These are phyloP conservation scores for Scortum barcoo DNA, from an alignment of 2,113 vertebrate genomes.

Conservation along the genomic window DNA sequence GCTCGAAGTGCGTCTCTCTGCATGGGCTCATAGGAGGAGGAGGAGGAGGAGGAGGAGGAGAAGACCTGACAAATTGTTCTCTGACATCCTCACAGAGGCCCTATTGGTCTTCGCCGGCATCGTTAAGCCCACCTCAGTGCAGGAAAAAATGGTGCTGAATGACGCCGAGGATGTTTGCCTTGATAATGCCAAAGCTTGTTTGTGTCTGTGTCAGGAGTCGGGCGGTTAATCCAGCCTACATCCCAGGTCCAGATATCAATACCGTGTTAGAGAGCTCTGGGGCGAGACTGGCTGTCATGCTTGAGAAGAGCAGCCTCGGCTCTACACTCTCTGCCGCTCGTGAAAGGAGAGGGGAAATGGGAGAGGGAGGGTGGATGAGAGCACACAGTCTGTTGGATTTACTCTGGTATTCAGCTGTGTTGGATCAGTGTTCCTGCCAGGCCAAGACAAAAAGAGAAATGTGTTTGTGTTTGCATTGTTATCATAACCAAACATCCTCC, in stretches of 20 bases:
- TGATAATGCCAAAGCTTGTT: slow-evolving; percentile 65
- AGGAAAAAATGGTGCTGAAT: slow-evolving; percentile 38
- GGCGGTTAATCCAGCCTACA: slow-evolving; percentile 61
- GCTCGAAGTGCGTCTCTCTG: background rate
- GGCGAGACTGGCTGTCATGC: slow-evolving; percentile 66
- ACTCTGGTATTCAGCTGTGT: slow-evolving; percentile 48
- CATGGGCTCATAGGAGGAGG: background rate
- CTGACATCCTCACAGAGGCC: slow-evolving; percentile 39
- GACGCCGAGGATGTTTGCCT: slow-evolving; percentile 50
- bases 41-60: slow-evolving; percentile 4
- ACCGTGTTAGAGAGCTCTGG: slow-evolving; percentile 52
- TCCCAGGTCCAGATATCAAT: slow-evolving; percentile 64
- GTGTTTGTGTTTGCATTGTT: slow-evolving; percentile 34
- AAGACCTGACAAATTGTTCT: slow-evolving; percentile 39
- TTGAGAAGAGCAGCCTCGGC: slow-evolving; percentile 55
- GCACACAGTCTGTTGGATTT: slow-evolving; percentile 50
- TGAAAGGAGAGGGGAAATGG: slow-evolving; percentile 31
- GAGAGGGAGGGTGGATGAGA: slow-evolving; percentile 15
- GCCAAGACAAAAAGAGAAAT: slow-evolving; percentile 24
- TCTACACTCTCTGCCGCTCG: slow-evolving; percentile 40
- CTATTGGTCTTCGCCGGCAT: background rate
- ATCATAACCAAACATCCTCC: slow-evolving; percentile 44
- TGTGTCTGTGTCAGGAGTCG: slow-evolving; percentile 64
- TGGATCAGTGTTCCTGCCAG: slow-evolving; percentile 65
- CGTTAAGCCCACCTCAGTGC: slow-evolving; percentile 29